Conservation (phyloP, 1,140 invertebrate genomes). For the Platyscapa corneri region DNA sequence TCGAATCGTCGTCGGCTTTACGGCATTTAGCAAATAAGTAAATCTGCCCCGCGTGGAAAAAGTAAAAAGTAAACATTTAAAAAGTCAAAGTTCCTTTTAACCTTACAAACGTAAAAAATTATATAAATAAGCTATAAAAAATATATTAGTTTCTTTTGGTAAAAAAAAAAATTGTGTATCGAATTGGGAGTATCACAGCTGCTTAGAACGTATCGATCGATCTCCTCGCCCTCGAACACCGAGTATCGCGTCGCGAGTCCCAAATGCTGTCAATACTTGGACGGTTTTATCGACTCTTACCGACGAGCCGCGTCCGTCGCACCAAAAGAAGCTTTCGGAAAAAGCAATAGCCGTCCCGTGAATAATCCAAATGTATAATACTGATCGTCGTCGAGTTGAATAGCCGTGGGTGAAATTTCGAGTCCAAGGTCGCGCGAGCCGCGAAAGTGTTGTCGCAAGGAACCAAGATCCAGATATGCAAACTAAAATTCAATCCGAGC, state of each 20-base stretch:
- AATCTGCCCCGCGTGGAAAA: neutral
- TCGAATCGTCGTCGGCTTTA: neutral
- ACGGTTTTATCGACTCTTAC: neutral
- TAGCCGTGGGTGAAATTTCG: neutral
- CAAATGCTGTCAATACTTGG: constrained; percentile 9
- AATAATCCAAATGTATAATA: neutral
- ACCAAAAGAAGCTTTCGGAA: no score
- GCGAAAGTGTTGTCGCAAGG: neutral
- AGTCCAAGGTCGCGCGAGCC: neutral
- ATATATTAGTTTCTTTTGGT: constrained; percentile 11
- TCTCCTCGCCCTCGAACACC: neutral
- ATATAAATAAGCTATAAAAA: constrained; percentile 14
- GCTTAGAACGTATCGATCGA: constrained; percentile 26
- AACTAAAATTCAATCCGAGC: neutral
- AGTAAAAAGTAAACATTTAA: no score
- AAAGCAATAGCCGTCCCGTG: neutral
- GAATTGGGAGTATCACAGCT: constrained; percentile 34
- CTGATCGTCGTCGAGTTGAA: neutral
- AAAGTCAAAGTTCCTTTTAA: neutral
- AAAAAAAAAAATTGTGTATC: neutral
- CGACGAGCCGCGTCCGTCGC: no score
- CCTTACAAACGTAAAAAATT: neutral
- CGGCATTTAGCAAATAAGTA: neutral
- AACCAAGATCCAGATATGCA: neutral
- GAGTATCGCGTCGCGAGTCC: neutral